Evolutionary conservation across 2,888 invertebrate genomes (phyloP), one percentile per base, ranked within the genome.

Genomic region (Cataglyphis altisquamis): DNA sequence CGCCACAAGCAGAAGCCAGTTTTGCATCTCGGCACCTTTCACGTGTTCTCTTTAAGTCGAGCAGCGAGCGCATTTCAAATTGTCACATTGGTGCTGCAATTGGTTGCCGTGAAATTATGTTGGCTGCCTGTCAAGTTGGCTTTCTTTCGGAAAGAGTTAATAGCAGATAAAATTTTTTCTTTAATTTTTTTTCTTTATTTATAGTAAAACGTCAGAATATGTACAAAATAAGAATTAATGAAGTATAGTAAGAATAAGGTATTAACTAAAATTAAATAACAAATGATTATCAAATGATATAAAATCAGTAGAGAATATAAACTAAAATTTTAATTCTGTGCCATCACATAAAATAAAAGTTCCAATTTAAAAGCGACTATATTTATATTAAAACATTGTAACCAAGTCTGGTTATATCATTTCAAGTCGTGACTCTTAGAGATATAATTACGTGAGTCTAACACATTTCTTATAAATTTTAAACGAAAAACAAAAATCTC

Each of bases 1-100:
- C 52, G 82, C 82, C 62, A 41, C 55, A 57, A 57, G 82, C 78
- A 15, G 72, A 60, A 45, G 78, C 78, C 78, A 78, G 78, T 80
- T 72, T 78, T 70, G 60, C 72, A 72, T 45, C 78, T 25, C 72
- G 60, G 25, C 72, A 70, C 72, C 72, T 70, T 80, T 25, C n/a
- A 45, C 60, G 18, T 80, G 60, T 55, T 80, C 72, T 57, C 36
- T 80, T 80, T 80, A 80, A 72, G n/a, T 18, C 18, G 36, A 8
- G 39, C 41, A 12, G 21, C 45, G 32, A 80, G 41, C 60, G 45
- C 45, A 15, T 72, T 60, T 80, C 45, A 60, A 80, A 72, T 72
- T 70, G 41, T 72, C 72, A 72, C 78, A 29, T 45, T 39, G 57
- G 10, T 32, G 18, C 48, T 48, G 48, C 48, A 48, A 48, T 48